phyloP scores from a whole-genome alignment of 2,888 invertebrate species.

The Cepaea hortensis region DNA sequence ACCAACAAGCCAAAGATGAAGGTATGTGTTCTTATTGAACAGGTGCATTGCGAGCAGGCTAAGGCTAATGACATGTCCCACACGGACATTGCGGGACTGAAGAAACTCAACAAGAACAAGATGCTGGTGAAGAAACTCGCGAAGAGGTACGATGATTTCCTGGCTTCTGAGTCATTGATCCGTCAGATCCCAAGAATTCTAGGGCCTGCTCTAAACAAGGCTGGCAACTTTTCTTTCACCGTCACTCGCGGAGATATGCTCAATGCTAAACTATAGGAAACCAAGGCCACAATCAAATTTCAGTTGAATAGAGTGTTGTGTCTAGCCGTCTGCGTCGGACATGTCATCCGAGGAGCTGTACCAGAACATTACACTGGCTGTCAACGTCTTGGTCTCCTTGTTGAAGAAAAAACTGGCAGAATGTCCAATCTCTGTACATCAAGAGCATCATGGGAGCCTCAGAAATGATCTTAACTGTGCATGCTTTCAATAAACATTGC shows the following conservation, averaged over 20 bases:
- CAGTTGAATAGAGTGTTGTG: slow-evolving; percentile 99
- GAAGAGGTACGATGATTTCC: slow-evolving; percentile 95
- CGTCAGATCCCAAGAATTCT: slow-evolving; percentile 91
- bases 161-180: slow-evolving; percentile 98
- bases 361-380: slow-evolving; percentile 95
- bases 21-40: slow-evolving; percentile 98
- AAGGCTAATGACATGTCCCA: slow-evolving; percentile 91
- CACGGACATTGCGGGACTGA: slow-evolving; percentile 99
- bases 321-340: slow-evolving; percentile 97
- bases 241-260: slow-evolving; percentile 97
- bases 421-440: slow-evolving; percentile 97
- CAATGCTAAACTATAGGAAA: slow-evolving; percentile 96
- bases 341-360: slow-evolving; percentile 97
- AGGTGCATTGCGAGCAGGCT: slow-evolving; percentile 99
- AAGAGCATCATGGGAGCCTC: slow-evolving; percentile 99
- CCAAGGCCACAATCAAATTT: slow-evolving; percentile 99
- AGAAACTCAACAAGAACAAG: slow-evolving; percentile 89
- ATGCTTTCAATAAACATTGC: too few relatives aligned
- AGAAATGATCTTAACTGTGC: slow-evolving; percentile 93
- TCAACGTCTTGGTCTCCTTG: slow-evolving; percentile 99
- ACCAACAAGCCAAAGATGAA: slow-evolving; percentile 98
- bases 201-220: slow-evolving; percentile 99
- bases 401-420: slow-evolving; percentile 99
- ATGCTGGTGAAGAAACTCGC: slow-evolving; percentile 77
- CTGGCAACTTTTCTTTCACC: slow-evolving; percentile 99